Conservation (phyloP, 2,888 invertebrate species). For the Volucella zonaria region DNA sequence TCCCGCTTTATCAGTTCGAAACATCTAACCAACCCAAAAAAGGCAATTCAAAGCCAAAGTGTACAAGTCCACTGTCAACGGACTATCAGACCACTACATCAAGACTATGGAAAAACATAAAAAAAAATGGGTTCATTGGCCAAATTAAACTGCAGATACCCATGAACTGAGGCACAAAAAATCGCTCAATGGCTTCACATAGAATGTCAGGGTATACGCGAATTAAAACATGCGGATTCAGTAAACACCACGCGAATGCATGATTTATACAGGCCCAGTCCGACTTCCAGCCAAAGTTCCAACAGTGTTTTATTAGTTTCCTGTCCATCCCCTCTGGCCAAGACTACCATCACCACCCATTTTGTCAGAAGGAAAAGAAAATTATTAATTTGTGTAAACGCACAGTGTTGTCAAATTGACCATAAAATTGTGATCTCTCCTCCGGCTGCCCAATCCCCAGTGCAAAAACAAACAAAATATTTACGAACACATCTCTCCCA, state of each 20-base stretch:
- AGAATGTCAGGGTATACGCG: constrained; percentile 30
- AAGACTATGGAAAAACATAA: not conserved
- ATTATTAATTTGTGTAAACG: constrained; percentile 61
- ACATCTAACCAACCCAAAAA: constrained; percentile 9
- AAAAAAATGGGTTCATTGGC: constrained; percentile 32
- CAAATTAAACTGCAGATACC: constrained; percentile 43
- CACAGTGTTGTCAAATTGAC: constrained; percentile 61
- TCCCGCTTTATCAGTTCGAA: constrained; percentile 10
- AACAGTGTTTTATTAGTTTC: constrained; percentile 34
- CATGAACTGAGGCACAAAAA: constrained; percentile 35
- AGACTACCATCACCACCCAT: constrained; percentile 30
- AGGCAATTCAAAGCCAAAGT: constrained; percentile 8
- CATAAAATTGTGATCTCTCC: constrained; percentile 47
- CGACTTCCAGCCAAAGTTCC: constrained; percentile 11
- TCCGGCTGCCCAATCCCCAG: constrained; percentile 6
- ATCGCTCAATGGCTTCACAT: constrained; percentile 10
- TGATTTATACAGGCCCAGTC: not conserved
- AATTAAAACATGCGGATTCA: constrained; percentile 22
- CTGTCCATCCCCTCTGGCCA: constrained; percentile 25
- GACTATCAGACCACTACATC: constrained; percentile 22
- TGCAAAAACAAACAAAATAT: not conserved
- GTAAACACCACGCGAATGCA: constrained; percentile 22
- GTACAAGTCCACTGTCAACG: constrained; percentile 34
- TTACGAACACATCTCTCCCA: constrained; percentile 16
- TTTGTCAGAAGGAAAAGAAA: constrained; percentile 17